Evolutionary conservation across 2,113 vertebrate genomes (phyloP).

Genomic region (Zosterops pallidus): DNA sequence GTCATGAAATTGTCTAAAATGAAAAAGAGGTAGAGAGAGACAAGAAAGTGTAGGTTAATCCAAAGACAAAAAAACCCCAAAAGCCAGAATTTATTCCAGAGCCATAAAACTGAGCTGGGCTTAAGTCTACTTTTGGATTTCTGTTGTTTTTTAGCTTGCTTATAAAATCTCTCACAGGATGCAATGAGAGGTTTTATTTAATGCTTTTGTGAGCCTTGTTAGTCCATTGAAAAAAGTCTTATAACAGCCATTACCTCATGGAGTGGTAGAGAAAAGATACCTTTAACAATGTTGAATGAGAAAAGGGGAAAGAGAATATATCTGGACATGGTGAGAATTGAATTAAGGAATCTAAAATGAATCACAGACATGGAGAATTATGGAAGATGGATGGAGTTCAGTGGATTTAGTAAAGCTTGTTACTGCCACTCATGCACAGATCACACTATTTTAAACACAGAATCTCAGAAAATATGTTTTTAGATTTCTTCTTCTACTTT

Average conservation of each 20-base stretch:
- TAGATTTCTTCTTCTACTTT: not conserved
- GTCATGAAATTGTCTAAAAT: not conserved
- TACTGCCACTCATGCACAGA: not conserved
- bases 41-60: not conserved
- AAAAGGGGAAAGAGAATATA: not conserved
- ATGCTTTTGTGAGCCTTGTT: not conserved
- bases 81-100: not conserved
- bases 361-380: not conserved
- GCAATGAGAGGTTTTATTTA: not conserved
- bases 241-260: not conserved
- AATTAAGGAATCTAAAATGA: not conserved
- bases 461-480: not conserved
- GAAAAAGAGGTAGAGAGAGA: not conserved
- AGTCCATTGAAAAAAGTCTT: not conserved
- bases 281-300: not conserved
- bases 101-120: not conserved
- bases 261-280: not conserved
- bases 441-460: not conserved
- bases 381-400: not conserved
- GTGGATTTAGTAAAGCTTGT: not conserved
- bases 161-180: not conserved
- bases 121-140: not conserved
- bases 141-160: not conserved
- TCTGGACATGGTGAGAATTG: not conserved
- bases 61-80: not conserved